A percentile compares a stretch with the other conserved stretches of the same genome.
Conservation (phyloP, 2,797 vertebrate species). For the Huso huso region DNA sequence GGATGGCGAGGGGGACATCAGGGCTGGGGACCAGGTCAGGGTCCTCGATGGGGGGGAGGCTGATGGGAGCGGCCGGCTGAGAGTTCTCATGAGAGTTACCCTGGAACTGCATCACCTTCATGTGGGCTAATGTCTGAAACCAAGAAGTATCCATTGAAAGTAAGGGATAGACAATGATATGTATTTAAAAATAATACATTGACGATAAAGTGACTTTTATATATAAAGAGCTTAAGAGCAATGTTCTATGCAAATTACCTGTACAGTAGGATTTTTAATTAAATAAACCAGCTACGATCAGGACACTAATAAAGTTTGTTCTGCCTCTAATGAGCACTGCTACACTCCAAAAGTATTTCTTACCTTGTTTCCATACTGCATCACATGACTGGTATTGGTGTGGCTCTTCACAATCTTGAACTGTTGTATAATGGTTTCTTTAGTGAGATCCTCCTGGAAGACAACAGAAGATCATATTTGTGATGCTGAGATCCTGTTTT, state of each 20-base stretch:
- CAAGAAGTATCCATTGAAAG: not conserved
- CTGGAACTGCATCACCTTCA: constrained; percentile 89
- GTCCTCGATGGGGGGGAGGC: constrained; percentile 48
- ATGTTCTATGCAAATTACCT: not conserved
- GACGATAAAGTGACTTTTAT: too few relatives aligned
- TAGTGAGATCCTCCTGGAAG: constrained; percentile 78
- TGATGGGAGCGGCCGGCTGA: constrained; percentile 32
- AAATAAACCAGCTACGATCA: not conserved
- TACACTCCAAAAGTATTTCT: constrained; percentile 18
- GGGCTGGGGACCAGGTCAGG: constrained; percentile 78
- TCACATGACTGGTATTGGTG: constrained; percentile 93
- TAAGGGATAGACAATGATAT: too few relatives aligned
- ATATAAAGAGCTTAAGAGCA: not conserved
- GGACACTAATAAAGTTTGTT: not conserved
- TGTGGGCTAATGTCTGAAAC: constrained; percentile 72
- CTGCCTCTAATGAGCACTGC: too few relatives aligned
- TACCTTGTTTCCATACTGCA: constrained; percentile 92
- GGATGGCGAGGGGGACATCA: constrained; percentile 83
- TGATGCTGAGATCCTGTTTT: too few relatives aligned
- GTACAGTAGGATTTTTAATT: too few relatives aligned
- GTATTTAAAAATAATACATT: too few relatives aligned
- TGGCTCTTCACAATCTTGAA: constrained; percentile 80
- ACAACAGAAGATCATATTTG: too few relatives aligned
- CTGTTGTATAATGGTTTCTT: constrained; percentile 80
- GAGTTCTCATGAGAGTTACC: constrained; percentile 48